phyloP scores from a whole-genome alignment of 2,888 invertebrate genomes.

The Helobdella robusta region DNA sequence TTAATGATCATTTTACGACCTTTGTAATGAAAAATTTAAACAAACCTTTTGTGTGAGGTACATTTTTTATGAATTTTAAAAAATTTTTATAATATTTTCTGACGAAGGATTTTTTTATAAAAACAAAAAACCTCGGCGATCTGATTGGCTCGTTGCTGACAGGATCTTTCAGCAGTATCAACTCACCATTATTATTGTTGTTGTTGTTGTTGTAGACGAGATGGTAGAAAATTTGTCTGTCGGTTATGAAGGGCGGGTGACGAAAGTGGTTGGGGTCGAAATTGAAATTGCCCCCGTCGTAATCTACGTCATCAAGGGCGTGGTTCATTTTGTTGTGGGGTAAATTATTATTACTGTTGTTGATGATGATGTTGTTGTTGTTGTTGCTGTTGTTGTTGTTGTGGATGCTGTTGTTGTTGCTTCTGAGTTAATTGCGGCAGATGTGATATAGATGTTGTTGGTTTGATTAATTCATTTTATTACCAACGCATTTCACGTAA shows the following conservation, averaged over 20 bases:
- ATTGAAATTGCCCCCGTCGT: constrained; percentile 38
- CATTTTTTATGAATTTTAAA: too few relatives aligned
- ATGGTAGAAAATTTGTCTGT: constrained; percentile 40
- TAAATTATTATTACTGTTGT: too few relatives aligned
- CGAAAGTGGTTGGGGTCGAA: constrained; percentile 32
- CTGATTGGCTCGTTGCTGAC: constrained; percentile 37
- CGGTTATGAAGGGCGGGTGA: constrained; percentile 40
- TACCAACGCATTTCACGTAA: too few relatives aligned
- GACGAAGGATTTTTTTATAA: constrained; percentile 11
- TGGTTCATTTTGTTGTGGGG: constrained; percentile 35
- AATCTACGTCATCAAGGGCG: constrained; percentile 40
- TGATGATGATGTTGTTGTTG: too few relatives aligned
- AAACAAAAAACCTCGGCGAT: constrained; percentile 39
- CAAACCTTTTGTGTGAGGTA: too few relatives aligned
- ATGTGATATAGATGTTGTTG: too few relatives aligned
- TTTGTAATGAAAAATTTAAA: too few relatives aligned
- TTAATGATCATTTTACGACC: too few relatives aligned
- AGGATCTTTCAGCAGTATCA: constrained; percentile 35
- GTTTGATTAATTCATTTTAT: too few relatives aligned
- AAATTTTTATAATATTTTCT: background rate
- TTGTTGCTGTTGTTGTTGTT: too few relatives aligned
- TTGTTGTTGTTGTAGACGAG: constrained; percentile 26
- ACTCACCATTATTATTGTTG: constrained; percentile 31
- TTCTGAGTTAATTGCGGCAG: too few relatives aligned
- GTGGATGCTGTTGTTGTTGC: too few relatives aligned